Evolutionary conservation across 2,797 vertebrate species (phyloP).

Genomic region (Enteromius radiatus): DNA sequence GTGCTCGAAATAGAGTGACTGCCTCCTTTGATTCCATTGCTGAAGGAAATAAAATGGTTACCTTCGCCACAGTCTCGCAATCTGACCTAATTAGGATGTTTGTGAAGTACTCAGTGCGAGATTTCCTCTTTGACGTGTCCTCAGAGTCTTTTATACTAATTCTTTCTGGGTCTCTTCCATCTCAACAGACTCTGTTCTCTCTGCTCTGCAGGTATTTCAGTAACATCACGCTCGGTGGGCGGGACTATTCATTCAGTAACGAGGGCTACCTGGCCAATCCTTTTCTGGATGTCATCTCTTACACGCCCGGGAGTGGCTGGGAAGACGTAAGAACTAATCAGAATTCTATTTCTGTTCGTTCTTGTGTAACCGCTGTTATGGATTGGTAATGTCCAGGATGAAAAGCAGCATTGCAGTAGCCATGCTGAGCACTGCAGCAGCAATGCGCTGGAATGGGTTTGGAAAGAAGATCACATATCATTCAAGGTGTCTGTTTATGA

Average conservation of each 20-base stretch:
- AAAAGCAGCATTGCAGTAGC: slow-evolving; percentile 49
- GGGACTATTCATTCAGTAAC: slow-evolving; percentile 91
- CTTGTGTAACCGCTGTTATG: slow-evolving; percentile 25
- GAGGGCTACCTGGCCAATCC: slow-evolving; percentile 94
- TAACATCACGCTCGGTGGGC: slow-evolving; percentile 91
- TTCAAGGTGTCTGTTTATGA: slow-evolving; percentile 2
- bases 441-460: slow-evolving; percentile 27
- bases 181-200: slow-evolving; percentile 22
- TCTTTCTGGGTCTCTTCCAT: slow-evolving; percentile 30
- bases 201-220: slow-evolving; percentile 86
- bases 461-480: slow-evolving; percentile 1
- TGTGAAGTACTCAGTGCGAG: slow-evolving; percentile 30
- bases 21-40: slow-evolving; percentile 40
- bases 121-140: slow-evolving; percentile 38
- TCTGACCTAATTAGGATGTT: slow-evolving; percentile 48
- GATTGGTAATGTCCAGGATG: slow-evolving; percentile 46
- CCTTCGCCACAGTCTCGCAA: slow-evolving; percentile 41
- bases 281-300: slow-evolving; percentile 92
- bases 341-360: slow-evolving; percentile 47
- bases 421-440: slow-evolving; percentile 44
- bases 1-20: slow-evolving; percentile 39
- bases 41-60: slow-evolving; percentile 48
- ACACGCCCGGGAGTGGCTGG: slow-evolving; percentile 90
- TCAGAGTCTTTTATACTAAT: slow-evolving; percentile 3
- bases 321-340: slow-evolving; percentile 87